A percentile compares a stretch with the other conserved stretches of the same genome.
phyloP scores from a whole-genome alignment of 2,888 invertebrate species.

The Mimachlamys varia region DNA sequence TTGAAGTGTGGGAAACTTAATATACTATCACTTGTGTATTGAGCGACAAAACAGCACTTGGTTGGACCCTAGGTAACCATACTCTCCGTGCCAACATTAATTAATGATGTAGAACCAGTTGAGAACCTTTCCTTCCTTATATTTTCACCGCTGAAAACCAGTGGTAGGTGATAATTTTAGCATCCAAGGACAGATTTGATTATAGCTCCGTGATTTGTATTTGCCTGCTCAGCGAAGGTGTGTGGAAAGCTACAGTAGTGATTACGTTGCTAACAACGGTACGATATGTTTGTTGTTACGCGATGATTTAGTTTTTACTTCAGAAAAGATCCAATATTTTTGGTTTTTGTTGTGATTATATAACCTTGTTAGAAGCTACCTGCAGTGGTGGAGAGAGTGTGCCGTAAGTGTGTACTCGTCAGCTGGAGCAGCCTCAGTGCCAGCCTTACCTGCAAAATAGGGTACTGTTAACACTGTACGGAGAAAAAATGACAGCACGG shows the following conservation, averaged over 20 bases:
- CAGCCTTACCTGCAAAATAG: neutral
- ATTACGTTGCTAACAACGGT: neutral
- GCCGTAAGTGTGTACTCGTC: neutral
- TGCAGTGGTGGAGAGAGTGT: neutral
- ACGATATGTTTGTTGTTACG: neutral
- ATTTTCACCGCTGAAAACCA: neutral
- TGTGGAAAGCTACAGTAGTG: too few species aligned
- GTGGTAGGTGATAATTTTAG: neutral
- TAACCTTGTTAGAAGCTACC: neutral
- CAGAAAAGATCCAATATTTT: neutral
- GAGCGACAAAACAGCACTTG: neutral
- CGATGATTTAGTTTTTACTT: neutral
- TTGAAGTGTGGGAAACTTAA: neutral
- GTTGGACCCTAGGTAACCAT: neutral
- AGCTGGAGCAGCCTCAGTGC: neutral
- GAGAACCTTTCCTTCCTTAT: neutral
- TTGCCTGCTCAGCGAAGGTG: neutral
- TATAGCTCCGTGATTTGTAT: neutral
- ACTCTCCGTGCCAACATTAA: neutral
- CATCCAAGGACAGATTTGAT: neutral
- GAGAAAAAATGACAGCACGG: neutral
- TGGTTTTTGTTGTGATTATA: neutral
- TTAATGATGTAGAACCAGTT: neutral
- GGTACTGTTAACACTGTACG: neutral
- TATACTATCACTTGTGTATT: neutral